Conservation (phyloP, 2,113 vertebrate species). For the Cinclus cinclus region DNA sequence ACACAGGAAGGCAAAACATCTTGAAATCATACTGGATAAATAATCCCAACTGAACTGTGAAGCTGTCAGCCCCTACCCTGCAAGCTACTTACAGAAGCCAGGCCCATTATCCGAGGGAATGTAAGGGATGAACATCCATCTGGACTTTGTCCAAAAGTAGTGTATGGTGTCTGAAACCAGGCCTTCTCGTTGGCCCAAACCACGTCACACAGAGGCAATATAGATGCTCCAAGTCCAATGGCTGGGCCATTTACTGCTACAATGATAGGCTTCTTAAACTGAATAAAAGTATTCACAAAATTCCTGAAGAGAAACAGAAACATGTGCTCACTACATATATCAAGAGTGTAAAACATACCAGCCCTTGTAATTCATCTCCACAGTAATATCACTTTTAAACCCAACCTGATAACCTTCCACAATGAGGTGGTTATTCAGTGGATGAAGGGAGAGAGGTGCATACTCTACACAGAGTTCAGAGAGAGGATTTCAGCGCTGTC, state of each 20-base stretch:
- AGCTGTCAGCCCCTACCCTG: conserved; percentile 14
- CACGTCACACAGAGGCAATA: conserved; percentile 95
- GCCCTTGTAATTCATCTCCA: background rate
- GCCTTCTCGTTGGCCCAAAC: conserved; percentile 99
- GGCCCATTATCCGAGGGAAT: conserved; percentile 95
- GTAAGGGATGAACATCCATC: conserved; percentile 94
- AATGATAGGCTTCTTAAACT: conserved; percentile 98
- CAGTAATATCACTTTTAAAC: background rate
- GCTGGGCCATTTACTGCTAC: conserved; percentile 95
- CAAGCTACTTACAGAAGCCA: conserved; percentile 89
- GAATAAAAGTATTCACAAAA: conserved; percentile 97
- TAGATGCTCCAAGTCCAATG: conserved; percentile 91
- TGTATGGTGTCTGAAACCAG: conserved; percentile 98
- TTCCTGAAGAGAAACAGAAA: conserved; percentile 80
- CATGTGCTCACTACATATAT: conserved; percentile 45
- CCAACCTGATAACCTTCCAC: background rate
- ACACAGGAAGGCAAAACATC: background rate
- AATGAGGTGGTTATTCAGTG: background rate
- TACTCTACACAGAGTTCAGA: background rate
- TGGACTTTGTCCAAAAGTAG: conserved; percentile 93
- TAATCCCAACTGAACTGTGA: background rate
- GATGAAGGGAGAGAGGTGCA: background rate
- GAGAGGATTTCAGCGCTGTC: background rate
- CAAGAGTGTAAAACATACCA: conserved; percentile 10
- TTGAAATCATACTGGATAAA: background rate